phyloP scores from a whole-genome alignment of 2,113 vertebrate species.

The Macquaria australasica region DNA sequence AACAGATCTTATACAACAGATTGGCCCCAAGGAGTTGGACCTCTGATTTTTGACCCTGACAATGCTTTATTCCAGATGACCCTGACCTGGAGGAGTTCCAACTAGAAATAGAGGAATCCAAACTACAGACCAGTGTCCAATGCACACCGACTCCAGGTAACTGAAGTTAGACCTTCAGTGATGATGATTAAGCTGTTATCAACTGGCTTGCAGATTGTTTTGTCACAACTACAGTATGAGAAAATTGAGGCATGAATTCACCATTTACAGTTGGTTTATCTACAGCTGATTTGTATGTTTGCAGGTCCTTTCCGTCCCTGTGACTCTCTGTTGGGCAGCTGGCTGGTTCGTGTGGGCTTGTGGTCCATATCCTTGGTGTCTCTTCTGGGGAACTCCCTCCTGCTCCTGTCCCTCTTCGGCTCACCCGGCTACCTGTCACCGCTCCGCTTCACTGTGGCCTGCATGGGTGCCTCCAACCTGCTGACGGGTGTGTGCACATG shows the following conservation, averaged over 20 bases:
- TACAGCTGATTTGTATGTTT: constrained; percentile 34
- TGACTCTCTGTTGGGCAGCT: constrained; percentile 93
- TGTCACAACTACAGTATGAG: not conserved
- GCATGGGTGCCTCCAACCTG: constrained; percentile 91
- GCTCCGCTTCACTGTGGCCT: constrained; percentile 90
- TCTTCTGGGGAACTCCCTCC: constrained; percentile 89
- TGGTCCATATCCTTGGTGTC: constrained; percentile 91
- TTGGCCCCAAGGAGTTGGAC: not conserved
- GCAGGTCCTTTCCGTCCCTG: constrained; percentile 97
- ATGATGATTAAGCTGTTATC: not conserved
- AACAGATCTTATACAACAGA: not conserved
- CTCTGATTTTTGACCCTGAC: constrained; percentile 1
- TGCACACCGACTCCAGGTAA: constrained; percentile 93
- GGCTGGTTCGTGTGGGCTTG: constrained; percentile 93
- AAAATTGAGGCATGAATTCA: not conserved
- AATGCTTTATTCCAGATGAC: constrained; percentile 87
- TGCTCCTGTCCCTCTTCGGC: constrained; percentile 89
- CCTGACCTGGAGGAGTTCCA: constrained; percentile 93
- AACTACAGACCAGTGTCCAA: constrained; percentile 89
- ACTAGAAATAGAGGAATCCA: constrained; percentile 89
- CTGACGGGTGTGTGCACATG: constrained; percentile 90
- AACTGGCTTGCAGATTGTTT: not conserved
- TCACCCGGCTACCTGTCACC: constrained; percentile 89
- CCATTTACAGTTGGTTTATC: not conserved
- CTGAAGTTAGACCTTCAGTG: not conserved